Evolutionary conservation across 2,113 vertebrate species (phyloP).

Genomic region (Myotis brandtii): DNA sequence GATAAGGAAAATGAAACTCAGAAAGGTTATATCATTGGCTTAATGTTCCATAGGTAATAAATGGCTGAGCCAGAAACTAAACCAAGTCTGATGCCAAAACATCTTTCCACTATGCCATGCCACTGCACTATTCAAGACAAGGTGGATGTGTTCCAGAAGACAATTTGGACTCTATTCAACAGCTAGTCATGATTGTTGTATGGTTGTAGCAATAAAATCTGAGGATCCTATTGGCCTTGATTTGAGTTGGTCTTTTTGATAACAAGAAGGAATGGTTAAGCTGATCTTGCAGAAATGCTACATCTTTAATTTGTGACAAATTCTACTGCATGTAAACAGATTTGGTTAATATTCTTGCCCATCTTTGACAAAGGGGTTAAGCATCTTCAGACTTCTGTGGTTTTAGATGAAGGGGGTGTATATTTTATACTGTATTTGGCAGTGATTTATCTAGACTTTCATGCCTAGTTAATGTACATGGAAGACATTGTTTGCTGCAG

Average conservation of each 20-base stretch:
- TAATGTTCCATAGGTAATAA: constrained; percentile 16
- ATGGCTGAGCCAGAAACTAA: constrained; percentile 9
- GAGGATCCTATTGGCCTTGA: constrained; percentile 5
- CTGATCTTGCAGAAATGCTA: background rate
- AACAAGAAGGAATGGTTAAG: constrained; percentile 11
- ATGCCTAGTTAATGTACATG: constrained; percentile 15
- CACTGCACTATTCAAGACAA: constrained; percentile 1
- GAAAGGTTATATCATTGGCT: constrained; percentile 31
- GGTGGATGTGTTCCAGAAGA: background rate
- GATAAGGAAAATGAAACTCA: constrained; percentile 52
- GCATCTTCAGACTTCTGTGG: constrained; percentile 1
- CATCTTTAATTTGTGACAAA: background rate
- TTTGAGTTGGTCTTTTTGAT: background rate
- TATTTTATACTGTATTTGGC: background rate
- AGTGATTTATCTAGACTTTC: constrained; percentile 13
- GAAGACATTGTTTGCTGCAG: constrained; percentile 39
- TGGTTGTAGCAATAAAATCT: background rate
- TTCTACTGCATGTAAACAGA: background rate
- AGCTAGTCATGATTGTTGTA: constrained; percentile 8
- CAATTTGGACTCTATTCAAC: background rate
- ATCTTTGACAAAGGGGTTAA: background rate
- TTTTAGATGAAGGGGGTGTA: background rate
- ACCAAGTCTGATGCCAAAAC: background rate
- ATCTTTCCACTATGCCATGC: background rate
- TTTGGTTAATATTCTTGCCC: background rate